A percentile compares a stretch with the other conserved stretches of the same genome.
Evolutionary conservation across 2,797 vertebrate genomes (phyloP).

Genomic region (Phyllotis vaccarum): DNA sequence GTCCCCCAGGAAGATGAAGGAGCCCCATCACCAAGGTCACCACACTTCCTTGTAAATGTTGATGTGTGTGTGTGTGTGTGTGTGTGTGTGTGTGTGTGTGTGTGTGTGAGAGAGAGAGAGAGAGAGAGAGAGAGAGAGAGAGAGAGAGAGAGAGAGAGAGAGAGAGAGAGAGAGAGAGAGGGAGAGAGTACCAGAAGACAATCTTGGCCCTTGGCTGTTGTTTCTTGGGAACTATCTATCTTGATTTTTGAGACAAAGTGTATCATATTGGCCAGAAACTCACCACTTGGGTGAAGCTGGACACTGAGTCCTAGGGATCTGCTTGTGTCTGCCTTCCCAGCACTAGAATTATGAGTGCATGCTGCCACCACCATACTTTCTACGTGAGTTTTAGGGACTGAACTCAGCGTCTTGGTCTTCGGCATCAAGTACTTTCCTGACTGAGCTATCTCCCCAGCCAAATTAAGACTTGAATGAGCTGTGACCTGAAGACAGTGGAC

Average conservation of each 20-base stretch:
- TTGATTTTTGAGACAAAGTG: background rate
- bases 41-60: background rate
- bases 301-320: background rate
- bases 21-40: rapidly evolving
- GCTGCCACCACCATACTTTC: background rate
- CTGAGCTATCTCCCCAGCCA: background rate
- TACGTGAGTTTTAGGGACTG: background rate
- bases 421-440: background rate
- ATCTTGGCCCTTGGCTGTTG: background rate
- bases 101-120: no score
- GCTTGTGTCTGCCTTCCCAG: background rate
- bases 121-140: no score
- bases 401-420: background rate
- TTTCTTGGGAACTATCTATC: background rate
- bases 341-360: background rate
- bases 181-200: background rate
- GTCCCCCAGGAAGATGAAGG: rapidly evolving
- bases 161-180: no score
- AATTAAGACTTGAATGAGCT: background rate
- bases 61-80: background rate
- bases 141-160: no score
- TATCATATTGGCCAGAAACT: background rate
- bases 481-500: background rate
- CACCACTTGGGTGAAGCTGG: background rate
- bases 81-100: no score